phyloP scores from a whole-genome alignment of 1,140 invertebrate genomes.

The Drosophila pallidifrons region DNA sequence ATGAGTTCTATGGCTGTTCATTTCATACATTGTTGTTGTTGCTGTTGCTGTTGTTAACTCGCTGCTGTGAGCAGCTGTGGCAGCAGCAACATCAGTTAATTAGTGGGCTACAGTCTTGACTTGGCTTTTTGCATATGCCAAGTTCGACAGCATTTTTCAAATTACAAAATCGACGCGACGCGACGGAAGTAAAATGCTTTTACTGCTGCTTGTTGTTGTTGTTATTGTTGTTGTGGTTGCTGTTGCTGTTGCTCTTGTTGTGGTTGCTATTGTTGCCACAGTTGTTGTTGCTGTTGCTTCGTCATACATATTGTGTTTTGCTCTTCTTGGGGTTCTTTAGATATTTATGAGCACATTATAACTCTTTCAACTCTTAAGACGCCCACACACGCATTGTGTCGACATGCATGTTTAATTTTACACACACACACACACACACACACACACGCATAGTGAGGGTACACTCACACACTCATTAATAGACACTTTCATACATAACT shows the following conservation, averaged over 20 bases:
- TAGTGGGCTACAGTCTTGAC: slow-evolving; percentile 32
- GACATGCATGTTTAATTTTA: slow-evolving; percentile 43
- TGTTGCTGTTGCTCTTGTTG: slow-evolving; percentile 11
- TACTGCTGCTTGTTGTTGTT: slow-evolving; percentile 17
- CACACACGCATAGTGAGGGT: not conserved
- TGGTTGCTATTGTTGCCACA: slow-evolving; percentile 8
- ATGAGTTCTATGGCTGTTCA: slow-evolving; percentile 60
- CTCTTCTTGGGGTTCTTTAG: slow-evolving; percentile 15
- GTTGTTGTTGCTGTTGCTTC: slow-evolving; percentile 4
- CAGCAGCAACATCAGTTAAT: slow-evolving; percentile 43
- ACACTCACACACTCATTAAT: slow-evolving; percentile 19
- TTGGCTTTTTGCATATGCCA: slow-evolving; percentile 39
- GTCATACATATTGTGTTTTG: slow-evolving; percentile 8
- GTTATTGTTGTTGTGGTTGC: slow-evolving; percentile 11
- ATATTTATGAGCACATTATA: slow-evolving; percentile 68
- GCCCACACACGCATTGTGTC: slow-evolving; percentile 15
- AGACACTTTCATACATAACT: slow-evolving; percentile 36
- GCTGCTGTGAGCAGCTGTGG: slow-evolving; percentile 16
- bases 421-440: slow-evolving; percentile 12
- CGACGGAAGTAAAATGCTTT: not conserved
- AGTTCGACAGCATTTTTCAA: slow-evolving; percentile 18
- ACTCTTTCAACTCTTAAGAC: slow-evolving; percentile 62
- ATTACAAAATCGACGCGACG: slow-evolving; percentile 4
- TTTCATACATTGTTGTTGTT: slow-evolving; percentile 31
- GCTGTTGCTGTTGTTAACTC: slow-evolving; percentile 16